Evolutionary conservation across 2,113 vertebrate species (phyloP).

Genomic region (Lanius ludovicianus): DNA sequence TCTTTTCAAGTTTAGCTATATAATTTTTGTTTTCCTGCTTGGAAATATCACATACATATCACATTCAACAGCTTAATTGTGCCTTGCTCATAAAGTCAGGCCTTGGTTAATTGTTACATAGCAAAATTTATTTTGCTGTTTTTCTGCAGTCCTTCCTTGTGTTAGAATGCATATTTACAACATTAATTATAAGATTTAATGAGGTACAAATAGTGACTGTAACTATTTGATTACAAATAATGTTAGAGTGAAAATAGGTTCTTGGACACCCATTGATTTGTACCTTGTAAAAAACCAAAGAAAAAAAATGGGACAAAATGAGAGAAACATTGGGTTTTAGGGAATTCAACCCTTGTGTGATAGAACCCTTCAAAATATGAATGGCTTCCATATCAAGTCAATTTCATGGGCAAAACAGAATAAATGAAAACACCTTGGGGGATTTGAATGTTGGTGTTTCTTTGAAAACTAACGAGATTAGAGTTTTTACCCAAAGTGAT

Average conservation of each 20-base stretch:
- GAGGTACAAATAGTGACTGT: neutral
- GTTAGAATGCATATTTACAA: neutral
- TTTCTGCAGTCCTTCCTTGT: neutral
- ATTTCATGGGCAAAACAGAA: neutral
- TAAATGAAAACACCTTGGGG: neutral
- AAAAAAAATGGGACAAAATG: neutral
- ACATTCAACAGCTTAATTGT: neutral
- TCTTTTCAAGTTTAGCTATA: neutral
- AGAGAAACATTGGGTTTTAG: neutral
- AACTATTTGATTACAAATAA: neutral
- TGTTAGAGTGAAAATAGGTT: neutral
- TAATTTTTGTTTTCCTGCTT: neutral
- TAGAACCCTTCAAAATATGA: neutral
- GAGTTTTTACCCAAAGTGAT: neutral
- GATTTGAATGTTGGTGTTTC: neutral
- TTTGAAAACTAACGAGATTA: neutral
- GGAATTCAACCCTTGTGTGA: neutral
- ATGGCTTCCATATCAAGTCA: neutral
- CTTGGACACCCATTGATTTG: neutral
- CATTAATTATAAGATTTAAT: neutral
- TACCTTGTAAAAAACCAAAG: neutral
- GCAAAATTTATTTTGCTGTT: neutral
- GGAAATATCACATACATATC: neutral
- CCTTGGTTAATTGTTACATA: neutral
- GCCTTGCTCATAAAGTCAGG: neutral